phyloP scores from a whole-genome alignment of 2,888 invertebrate genomes.

The Therioaphis trifolii region DNA sequence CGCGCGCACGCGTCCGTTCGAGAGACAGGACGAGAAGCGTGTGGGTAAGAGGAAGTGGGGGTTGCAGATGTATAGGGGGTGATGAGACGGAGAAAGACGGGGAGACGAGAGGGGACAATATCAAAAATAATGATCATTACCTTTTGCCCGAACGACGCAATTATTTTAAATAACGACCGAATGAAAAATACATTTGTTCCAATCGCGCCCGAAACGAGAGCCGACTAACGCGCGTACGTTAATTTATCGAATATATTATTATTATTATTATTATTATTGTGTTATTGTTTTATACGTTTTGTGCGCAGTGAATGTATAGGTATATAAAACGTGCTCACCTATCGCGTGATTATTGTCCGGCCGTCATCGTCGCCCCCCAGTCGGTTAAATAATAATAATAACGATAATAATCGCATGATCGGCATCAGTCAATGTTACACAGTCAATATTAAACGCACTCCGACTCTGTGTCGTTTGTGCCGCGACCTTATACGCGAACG shows the following conservation, averaged over 20 bases:
- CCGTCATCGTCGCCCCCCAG: not conserved
- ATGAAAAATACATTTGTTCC: slow-evolving; percentile 23
- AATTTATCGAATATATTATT: slow-evolving; percentile 26
- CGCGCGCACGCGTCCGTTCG: not conserved
- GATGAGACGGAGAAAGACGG: no score
- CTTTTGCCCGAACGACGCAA: slow-evolving; percentile 27
- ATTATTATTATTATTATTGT: not conserved
- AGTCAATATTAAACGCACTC: no score
- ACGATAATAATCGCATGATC: no score
- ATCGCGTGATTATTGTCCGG: no score
- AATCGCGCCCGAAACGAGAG: slow-evolving; percentile 4
- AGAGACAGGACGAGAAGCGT: not conserved
- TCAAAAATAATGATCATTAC: slow-evolving; percentile 40
- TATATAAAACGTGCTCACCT: no score
- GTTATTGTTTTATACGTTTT: no score
- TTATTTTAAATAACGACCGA: slow-evolving; percentile 37
- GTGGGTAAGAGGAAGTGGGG: not conserved
- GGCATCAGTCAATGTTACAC: no score
- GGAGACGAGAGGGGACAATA: not conserved
- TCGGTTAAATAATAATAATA: no score
- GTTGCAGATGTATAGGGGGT: no score
- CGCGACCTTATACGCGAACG: no score
- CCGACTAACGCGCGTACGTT: not conserved
- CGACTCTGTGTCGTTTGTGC: no score
- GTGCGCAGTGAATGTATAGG: no score